phyloP scores from a whole-genome alignment of 2,797 vertebrate genomes.

The Tiaroga cobitis region DNA sequence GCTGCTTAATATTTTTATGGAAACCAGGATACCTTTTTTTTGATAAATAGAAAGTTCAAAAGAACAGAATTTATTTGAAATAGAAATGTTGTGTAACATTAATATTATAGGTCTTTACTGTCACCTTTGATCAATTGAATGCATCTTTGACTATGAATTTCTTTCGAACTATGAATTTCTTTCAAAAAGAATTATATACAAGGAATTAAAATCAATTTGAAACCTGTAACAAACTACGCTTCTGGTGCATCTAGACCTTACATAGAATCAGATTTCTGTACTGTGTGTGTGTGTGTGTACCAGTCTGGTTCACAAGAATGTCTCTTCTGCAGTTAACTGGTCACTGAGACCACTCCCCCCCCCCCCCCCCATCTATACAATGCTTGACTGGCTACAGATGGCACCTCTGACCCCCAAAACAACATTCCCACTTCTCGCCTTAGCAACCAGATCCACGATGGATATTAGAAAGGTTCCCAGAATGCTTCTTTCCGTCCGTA shows the following conservation, averaged over 20 bases:
- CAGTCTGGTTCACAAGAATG: constrained; percentile 11
- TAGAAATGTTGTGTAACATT: neutral
- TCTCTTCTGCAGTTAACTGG: constrained; percentile 48
- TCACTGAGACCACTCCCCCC: constrained; percentile 33
- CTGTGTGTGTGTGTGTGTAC: neutral
- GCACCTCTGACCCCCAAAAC: constrained; percentile 62
- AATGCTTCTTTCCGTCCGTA: constrained; percentile 45
- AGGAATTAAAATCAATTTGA: no score
- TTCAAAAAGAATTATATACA: neutral
- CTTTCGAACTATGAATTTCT: neutral
- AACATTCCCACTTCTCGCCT: constrained; percentile 61
- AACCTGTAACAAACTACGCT: neutral
- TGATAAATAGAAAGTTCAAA: neutral
- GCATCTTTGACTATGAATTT: neutral
- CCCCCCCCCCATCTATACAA: constrained; percentile 11
- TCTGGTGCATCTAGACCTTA: neutral
- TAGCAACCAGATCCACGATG: constrained; percentile 52
- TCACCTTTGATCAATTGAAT: neutral
- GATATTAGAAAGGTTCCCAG: constrained; percentile 56
- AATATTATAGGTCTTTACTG: neutral
- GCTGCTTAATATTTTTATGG: neutral
- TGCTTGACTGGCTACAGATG: constrained; percentile 65
- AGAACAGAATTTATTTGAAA: neutral
- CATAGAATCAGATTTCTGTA: neutral
- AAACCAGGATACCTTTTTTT: neutral